Evolutionary conservation across 1,140 invertebrate species (phyloP).

Genomic region (Drosophila aff.): DNA sequence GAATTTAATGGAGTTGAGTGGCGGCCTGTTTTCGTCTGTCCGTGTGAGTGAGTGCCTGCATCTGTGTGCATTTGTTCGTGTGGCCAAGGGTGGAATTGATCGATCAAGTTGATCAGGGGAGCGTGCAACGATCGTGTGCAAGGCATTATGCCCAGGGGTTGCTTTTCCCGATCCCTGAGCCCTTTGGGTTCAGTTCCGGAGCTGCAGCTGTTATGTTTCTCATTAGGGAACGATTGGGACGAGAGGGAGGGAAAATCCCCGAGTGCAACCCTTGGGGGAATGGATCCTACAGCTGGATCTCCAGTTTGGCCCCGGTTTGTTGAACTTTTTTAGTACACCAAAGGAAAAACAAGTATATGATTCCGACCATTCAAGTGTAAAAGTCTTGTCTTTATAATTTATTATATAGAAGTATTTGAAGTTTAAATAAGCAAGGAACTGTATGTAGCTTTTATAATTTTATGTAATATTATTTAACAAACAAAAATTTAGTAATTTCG

Average conservation of each 20-base stretch:
- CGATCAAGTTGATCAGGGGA: constrained; percentile 77
- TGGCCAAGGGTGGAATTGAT: constrained; percentile 75
- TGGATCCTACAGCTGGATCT: constrained; percentile 42
- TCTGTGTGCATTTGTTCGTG: constrained; percentile 28
- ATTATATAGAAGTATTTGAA: background rate
- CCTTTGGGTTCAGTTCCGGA: constrained; percentile 24
- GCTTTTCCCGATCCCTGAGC: constrained; percentile 50
- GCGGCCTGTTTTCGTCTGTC: constrained; percentile 18
- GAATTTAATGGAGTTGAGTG: constrained; percentile 79
- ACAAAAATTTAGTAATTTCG: no score
- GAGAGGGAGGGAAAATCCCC: constrained; percentile 61
- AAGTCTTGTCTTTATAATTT: background rate
- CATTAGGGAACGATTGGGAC: constrained; percentile 22
- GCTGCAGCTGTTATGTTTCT: constrained; percentile 62
- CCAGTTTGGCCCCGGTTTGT: constrained; percentile 20
- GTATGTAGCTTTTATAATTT: background rate
- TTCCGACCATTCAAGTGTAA: background rate
- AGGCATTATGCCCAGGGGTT: constrained; percentile 52
- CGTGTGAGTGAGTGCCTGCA: constrained; percentile 24
- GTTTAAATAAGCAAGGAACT: background rate
- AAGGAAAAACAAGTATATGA: background rate
- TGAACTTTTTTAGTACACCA: constrained; percentile 10
- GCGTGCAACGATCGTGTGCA: constrained; percentile 60
- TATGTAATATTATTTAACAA: no score
- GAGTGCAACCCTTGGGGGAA: constrained; percentile 39